phyloP scores from a whole-genome alignment of 2,888 invertebrate genomes.

The Lamellibrachia columna region DNA sequence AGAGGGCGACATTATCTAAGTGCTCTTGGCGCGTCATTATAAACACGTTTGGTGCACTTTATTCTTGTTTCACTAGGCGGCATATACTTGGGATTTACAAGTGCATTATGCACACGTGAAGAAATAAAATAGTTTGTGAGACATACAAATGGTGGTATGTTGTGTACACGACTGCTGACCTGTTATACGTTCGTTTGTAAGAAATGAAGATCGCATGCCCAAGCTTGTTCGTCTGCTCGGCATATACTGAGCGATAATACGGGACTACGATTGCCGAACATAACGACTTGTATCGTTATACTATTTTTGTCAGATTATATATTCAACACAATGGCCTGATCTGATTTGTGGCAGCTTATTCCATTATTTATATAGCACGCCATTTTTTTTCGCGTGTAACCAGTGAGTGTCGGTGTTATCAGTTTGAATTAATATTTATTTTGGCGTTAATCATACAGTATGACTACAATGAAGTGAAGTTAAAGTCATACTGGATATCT shows the following conservation, averaged over 20 bases:
- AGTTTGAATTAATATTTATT: background rate
- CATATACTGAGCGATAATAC: background rate
- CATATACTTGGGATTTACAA: background rate
- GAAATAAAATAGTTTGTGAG: background rate
- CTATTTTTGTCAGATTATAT: background rate
- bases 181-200: background rate
- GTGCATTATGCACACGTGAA: background rate
- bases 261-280: background rate
- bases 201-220: background rate
- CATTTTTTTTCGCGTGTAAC: background rate
- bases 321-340: background rate
- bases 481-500: background rate
- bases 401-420: background rate
- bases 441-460: too few species aligned
- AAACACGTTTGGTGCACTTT: background rate
- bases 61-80: background rate
- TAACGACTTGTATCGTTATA: background rate
- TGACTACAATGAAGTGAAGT: background rate
- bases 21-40: background rate
- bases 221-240: background rate
- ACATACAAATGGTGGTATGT: background rate
- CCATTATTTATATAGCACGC: background rate
- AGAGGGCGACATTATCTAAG: background rate
- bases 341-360: background rate
- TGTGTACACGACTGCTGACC: background rate